These are phyloP conservation scores for Holacanthus passer DNA, from an alignment of 2,113 vertebrate species.

Conservation along the genomic window DNA sequence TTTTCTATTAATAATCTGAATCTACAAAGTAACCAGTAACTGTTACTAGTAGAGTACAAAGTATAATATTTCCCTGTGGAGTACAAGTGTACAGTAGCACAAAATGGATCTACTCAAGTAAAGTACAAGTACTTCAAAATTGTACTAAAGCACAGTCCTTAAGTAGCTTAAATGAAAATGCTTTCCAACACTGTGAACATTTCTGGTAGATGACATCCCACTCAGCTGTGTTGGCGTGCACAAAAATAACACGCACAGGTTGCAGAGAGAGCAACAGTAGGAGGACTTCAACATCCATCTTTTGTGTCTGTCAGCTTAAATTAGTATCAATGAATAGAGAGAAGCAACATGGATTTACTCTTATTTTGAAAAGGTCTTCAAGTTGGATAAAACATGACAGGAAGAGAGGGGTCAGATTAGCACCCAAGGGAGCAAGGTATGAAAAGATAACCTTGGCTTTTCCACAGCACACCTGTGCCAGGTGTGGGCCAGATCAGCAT, in stretches of 20 bases:
- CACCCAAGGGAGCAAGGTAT: constrained; percentile 2
- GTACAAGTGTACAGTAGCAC: too few species aligned
- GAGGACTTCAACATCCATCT: not conserved
- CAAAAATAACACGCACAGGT: not conserved
- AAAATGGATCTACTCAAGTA: not conserved
- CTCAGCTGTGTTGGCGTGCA: not conserved
- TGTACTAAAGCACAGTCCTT: not conserved
- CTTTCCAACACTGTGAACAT: not conserved
- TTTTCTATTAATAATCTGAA: too few species aligned
- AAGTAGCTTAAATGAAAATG: not conserved
- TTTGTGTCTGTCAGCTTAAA: not conserved
- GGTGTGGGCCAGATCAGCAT: constrained; percentile 28
- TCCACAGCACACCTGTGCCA: not conserved
- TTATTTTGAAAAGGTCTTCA: not conserved
- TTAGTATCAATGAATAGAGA: not conserved
- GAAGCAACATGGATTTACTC: not conserved
- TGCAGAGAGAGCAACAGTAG: not conserved
- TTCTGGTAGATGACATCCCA: not conserved
- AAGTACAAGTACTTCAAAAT: not conserved
- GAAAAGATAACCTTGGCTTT: not conserved
- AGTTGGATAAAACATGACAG: not conserved
- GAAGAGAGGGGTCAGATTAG: not conserved
- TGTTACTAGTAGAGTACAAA: not conserved
- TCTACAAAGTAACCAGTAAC: not conserved
- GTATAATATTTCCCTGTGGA: not conserved